A percentile compares a stretch with the other conserved stretches of the same genome.
Conservation (phyloP, 2,113 vertebrate species). For the Scophthalmus maximus region DNA sequence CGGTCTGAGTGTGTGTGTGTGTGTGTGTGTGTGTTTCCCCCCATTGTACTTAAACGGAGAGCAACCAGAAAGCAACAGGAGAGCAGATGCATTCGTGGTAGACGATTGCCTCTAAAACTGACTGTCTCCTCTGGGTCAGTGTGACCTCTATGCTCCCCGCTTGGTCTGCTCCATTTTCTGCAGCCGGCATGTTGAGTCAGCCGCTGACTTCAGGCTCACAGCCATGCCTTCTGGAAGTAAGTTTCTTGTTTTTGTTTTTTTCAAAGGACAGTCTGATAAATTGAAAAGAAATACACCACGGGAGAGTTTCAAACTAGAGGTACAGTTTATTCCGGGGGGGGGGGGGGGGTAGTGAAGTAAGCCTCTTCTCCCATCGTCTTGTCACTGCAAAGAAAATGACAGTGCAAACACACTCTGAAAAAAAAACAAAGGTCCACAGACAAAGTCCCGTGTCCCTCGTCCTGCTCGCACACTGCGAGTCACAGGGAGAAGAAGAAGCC, state of each 20-base stretch:
- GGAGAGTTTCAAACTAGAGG: constrained; percentile 31
- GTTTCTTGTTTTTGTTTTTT: too few relatives aligned
- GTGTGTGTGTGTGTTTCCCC: constrained; percentile 1
- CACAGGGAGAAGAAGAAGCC: constrained; percentile 4
- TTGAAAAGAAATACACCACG: neutral
- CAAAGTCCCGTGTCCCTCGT: neutral
- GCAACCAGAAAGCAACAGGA: constrained; percentile 46
- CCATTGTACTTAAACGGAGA: neutral
- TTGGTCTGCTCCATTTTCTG: constrained; percentile 53
- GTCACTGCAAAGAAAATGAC: neutral
- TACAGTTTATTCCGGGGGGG: neutral
- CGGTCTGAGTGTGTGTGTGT: neutral
- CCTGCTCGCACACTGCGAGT: neutral
- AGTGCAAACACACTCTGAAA: neutral
- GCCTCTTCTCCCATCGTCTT: neutral
- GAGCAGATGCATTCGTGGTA: constrained; percentile 10
- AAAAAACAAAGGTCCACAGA: neutral
- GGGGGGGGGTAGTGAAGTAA: neutral
- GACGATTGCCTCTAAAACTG: neutral
- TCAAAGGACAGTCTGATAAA: constrained; percentile 15
- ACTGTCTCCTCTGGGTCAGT: constrained; percentile 15
- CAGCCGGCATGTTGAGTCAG: constrained; percentile 65
- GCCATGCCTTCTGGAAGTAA: constrained; percentile 45
- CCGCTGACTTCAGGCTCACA: constrained; percentile 37
- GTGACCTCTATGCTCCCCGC: constrained; percentile 68